Conservation (phyloP, 2,888 invertebrate species). For the Drosophila robusta region DNA sequence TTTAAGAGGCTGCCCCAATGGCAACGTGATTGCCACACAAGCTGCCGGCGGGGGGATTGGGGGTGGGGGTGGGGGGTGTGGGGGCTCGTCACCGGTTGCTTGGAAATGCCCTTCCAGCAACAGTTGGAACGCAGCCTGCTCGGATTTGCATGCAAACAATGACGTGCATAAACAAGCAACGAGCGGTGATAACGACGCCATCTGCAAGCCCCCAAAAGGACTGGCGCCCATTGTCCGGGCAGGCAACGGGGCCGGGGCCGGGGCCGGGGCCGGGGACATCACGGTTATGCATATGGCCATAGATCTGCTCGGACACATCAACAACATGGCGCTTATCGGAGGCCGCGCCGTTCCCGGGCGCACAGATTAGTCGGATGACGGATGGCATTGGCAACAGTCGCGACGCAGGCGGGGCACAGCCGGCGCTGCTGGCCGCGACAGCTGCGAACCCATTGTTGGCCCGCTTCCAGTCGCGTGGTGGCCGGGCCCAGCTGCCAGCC, state of each 20-base stretch:
- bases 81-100: neutral
- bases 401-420: neutral
- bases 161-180: slow-evolving; percentile 73
- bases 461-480: neutral
- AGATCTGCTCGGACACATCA: slow-evolving; percentile 47
- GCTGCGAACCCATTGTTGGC: slow-evolving; percentile 1
- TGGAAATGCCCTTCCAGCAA: slow-evolving; percentile 31
- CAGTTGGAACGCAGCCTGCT: slow-evolving; percentile 40
- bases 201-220: neutral
- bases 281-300: slow-evolving; percentile 40
- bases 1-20: slow-evolving; percentile 28
- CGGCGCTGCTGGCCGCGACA: neutral
- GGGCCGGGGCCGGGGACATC: slow-evolving; percentile 21
- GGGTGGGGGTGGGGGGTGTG: neutral
- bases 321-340: slow-evolving; percentile 57
- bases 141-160: slow-evolving; percentile 78
- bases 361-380: slow-evolving; percentile 57
- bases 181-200: slow-evolving; percentile 39
- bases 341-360: slow-evolving; percentile 27
- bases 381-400: slow-evolving; percentile 43
- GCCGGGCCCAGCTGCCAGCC: neutral
- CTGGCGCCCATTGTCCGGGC: slow-evolving; percentile 1
- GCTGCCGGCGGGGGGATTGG: too few species aligned
- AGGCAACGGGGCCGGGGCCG: neutral
- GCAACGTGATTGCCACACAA: slow-evolving; percentile 24